Base-by-base conservation (phyloP, 2,113 vertebrate genomes). In the Microcebus ravelobensis region DNA sequence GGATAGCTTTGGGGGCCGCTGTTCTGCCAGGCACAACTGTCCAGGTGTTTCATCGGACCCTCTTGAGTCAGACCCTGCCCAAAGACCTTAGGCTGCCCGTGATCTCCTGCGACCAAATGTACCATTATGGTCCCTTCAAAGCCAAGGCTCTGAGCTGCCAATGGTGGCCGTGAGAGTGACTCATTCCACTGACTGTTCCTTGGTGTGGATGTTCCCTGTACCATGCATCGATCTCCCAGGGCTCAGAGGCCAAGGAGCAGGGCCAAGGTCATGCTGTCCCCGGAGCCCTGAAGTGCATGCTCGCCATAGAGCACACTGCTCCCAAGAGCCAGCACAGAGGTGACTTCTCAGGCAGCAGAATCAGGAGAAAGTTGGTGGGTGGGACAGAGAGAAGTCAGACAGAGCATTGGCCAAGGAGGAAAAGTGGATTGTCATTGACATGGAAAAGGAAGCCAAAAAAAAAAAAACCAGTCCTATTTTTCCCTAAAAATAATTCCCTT, bases 291-390 rank as follows among this genome's bases (percentile, higher is more conserved):
- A 86, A 95, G 98, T 97, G 97, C 87, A 0, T 87, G 97, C 96
- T 97, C 52, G 20, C 93, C 91, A 86, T 82, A 96, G 96, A 97
- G 96, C 92, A 83, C 0, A 1, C 96, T 65, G 96, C 96, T 97
- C 96, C 50, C 95, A 84, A 93, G 86, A 98, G 95, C 94, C 50
- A 79, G 97, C 97, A 94, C 97, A 98, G 95, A 97, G 97, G 98
- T 98, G 96, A 94, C 95, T 94, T 96, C 98, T 71, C 88, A 1
- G 1, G 82, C 88, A 93, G 97, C 98, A 98, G 98, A 98, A 96
- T 97, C 94, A 87, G 97, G 96, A 97, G 95, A n/a, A 1, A 97
- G 93, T 45, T 95, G 96, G 97, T 97, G 90, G 86, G 73, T 92
- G 8, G 1, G 45, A 65, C 73, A 31, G 71, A 55, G 7, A 36